Base-by-base conservation (phyloP, 2,888 invertebrate species). In the Drosophila pseudotakahashii region DNA sequence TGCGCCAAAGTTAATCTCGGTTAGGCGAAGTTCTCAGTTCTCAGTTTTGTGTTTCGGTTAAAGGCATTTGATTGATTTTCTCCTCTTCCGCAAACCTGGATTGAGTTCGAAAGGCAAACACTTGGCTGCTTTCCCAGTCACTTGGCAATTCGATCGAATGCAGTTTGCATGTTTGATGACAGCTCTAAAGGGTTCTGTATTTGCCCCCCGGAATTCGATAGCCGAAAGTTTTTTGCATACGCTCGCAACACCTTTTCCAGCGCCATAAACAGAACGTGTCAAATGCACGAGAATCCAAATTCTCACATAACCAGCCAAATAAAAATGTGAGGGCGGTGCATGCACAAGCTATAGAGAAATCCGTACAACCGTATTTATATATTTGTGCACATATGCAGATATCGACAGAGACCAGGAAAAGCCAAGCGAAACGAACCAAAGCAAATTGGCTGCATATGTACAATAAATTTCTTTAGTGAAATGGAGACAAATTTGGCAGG, bases 231-330 rank as follows among this genome's bases (percentile, higher is more conserved):
- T 66, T 66, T 67, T 66, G 54, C 68, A 48, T 69, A 37, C 48
- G 19, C 16, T 34, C n/a, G 30, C 45, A 52, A 52, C 60, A 59
- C 69, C 48, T 53, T 60, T 71, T 37, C 36, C 69, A 70, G 60
- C 47, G 55, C 73, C 73, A 63, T 63, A 72, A 71, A 73, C 71
- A 52, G 55, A 73, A 64, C 64, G 81, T 87, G 81, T 81, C 79
- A 81, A 81, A 87, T 81, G 73, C 87, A 87, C 77, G 60, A 73
- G 80, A 77, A 81, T 77, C 61, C 42, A 62, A 67, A 76, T 73
- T 76, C 68, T 61, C 73, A 60, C 57, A 47, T 66, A 60, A 42
- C 51, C 58, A 70, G 39, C 14, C 42, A 53, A 44, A 54, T 58
- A 63, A 61, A 54, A 57, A 51, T 41, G 19, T 11, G 44, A 42